Evolutionary conservation across 2,888 invertebrate genomes (phyloP).

Genomic region (Schizotus pectinicornis): DNA sequence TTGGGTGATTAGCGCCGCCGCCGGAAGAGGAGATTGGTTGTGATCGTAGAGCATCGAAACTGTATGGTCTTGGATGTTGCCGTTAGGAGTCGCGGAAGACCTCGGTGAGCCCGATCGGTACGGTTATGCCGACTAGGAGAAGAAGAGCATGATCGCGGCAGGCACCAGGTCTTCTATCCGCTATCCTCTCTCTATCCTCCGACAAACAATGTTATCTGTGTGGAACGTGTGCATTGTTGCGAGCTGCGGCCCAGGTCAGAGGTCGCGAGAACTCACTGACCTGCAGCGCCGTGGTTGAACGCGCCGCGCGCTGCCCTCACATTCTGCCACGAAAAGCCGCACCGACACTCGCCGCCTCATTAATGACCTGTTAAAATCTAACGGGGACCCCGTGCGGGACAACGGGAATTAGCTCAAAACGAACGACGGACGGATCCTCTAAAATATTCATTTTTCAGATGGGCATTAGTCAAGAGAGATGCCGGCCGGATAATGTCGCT

Average conservation of each 20-base stretch:
- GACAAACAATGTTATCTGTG: constrained; percentile 40
- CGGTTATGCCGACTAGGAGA: too few relatives aligned
- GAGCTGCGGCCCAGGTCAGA: constrained; percentile 48
- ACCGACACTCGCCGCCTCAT: constrained; percentile 29
- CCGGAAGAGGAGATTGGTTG: too few relatives aligned
- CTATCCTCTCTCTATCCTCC: background rate
- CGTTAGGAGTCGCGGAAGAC: too few relatives aligned
- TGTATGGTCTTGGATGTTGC: too few relatives aligned
- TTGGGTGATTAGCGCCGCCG: too few relatives aligned
- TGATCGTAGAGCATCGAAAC: too few relatives aligned
- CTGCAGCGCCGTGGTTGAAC: constrained; percentile 42
- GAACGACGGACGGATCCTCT: too few relatives aligned
- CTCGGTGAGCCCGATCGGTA: too few relatives aligned
- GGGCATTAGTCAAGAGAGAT: too few relatives aligned
- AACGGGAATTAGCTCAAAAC: background rate
- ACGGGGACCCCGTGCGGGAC: constrained; percentile 4
- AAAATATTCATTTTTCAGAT: too few relatives aligned
- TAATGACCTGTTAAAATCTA: constrained; percentile 32
- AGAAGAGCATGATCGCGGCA: too few relatives aligned
- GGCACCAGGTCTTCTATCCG: background rate
- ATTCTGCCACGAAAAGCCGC: constrained; percentile 23
- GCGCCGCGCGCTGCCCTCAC: constrained; percentile 28
- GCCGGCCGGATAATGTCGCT: too few relatives aligned
- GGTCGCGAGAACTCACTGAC: constrained; percentile 58
- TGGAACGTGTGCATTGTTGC: constrained; percentile 48